Conservation (phyloP, 1,140 invertebrate species). For the Dendroctonus valens region DNA sequence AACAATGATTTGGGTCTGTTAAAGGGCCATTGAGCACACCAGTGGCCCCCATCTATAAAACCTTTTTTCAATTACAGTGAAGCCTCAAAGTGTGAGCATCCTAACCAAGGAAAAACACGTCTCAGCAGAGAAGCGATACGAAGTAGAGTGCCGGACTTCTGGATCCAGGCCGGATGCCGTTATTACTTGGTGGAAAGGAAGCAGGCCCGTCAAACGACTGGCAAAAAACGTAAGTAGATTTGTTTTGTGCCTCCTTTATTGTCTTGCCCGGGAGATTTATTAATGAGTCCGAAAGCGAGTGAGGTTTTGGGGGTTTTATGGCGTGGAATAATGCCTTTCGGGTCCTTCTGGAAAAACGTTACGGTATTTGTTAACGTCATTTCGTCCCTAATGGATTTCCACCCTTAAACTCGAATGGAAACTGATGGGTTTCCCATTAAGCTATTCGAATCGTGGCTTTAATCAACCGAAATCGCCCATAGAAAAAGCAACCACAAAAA, state of each 20-base stretch:
- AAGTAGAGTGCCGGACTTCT: constrained; percentile 77
- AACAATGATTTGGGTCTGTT: not conserved
- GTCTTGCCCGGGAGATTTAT: constrained; percentile 14
- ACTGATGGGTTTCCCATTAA: too few species aligned
- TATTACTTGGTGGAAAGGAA: constrained; percentile 86
- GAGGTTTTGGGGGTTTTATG: constrained; percentile 3
- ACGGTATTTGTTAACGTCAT: not conserved
- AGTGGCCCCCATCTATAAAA: too few species aligned
- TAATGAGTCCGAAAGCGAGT: not conserved
- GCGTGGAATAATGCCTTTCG: constrained; percentile 13
- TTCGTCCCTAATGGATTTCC: too few species aligned
- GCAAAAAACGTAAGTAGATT: constrained; percentile 71
- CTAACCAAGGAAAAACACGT: constrained; percentile 74
- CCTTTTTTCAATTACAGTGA: constrained; percentile 60
- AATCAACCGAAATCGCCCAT: too few species aligned
- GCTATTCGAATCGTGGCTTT: too few species aligned
- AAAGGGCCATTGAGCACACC: too few species aligned
- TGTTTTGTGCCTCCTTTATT: constrained; percentile 22
- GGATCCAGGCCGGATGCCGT: constrained; percentile 78
- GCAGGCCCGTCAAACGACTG: constrained; percentile 71
- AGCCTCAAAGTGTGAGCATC: constrained; percentile 76
- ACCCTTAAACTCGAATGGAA: too few species aligned
- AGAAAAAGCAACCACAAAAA: too few species aligned
- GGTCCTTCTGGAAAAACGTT: not conserved
- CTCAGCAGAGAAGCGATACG: constrained; percentile 76